These are phyloP conservation scores for Caerostris darwini DNA, from an alignment of 1,140 invertebrate genomes.

Conservation along the genomic window DNA sequence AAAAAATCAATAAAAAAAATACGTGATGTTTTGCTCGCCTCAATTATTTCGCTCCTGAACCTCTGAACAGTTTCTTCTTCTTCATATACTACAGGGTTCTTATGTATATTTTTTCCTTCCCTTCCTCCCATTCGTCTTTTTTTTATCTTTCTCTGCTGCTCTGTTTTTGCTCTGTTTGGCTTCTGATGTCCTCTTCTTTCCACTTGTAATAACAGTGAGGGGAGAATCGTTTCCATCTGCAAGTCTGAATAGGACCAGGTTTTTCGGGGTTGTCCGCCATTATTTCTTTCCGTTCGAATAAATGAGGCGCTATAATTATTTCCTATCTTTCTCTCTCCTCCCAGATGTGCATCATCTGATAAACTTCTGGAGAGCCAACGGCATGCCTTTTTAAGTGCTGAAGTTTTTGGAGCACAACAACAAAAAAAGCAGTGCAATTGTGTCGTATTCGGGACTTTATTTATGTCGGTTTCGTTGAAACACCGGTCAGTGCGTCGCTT, in stretches of 20 bases:
- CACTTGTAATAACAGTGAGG: not conserved
- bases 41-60: constrained; percentile 67
- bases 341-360: constrained; percentile 35
- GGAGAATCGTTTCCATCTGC: constrained; percentile 58
- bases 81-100: constrained; percentile 8
- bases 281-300: constrained; percentile 46
- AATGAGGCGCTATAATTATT: constrained; percentile 60
- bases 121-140: not conserved
- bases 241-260: constrained; percentile 51
- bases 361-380: not conserved
- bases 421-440: not conserved
- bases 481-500: not conserved
- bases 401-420: constrained; percentile 11
- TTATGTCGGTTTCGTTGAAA: not conserved
- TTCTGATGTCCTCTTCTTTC: not conserved
- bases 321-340: not conserved
- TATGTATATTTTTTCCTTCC: constrained; percentile 48
- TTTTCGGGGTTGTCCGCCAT: constrained; percentile 16
- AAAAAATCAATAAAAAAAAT: constrained; percentile 5
- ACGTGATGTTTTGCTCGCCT: constrained; percentile 55
- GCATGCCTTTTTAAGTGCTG: not conserved
- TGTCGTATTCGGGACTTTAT: not conserved
- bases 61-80: constrained; percentile 42
- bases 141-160: not conserved
- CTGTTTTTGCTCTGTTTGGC: not conserved